Conservation (phyloP, 2,113 vertebrate species). For the Sebastes fasciatus region DNA sequence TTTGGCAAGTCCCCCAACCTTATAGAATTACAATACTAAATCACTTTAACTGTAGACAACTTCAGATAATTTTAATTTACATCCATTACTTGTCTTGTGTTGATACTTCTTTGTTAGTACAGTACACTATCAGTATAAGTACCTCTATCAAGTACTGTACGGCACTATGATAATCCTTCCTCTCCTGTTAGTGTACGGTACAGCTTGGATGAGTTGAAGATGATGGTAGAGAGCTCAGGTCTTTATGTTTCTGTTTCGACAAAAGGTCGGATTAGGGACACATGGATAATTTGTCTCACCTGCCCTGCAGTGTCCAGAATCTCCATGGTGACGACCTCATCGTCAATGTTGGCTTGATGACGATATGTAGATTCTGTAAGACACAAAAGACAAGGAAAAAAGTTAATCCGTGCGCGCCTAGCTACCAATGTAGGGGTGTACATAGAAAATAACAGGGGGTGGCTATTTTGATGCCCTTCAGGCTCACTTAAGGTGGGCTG, state of each 20-base stretch:
- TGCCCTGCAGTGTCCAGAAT: slow-evolving; percentile 98
- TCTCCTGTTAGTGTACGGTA: neutral
- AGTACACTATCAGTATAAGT: neutral
- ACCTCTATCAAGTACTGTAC: neutral
- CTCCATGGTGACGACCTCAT: slow-evolving; percentile 97
- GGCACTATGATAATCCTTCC: neutral
- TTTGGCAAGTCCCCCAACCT: neutral
- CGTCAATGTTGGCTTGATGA: slow-evolving; percentile 96
- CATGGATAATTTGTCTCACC: slow-evolving; percentile 79
- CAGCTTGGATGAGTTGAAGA: neutral
- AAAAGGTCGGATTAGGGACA: neutral
- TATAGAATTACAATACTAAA: neutral
- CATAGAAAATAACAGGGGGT: too few relatives aligned
- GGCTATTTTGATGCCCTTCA: too few relatives aligned
- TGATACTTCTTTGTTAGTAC: neutral
- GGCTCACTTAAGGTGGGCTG: too few relatives aligned
- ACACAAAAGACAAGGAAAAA: slow-evolving; percentile 10
- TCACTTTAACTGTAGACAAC: neutral
- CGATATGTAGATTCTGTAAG: slow-evolving; percentile 94
- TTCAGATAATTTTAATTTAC: neutral
- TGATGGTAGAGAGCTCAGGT: neutral
- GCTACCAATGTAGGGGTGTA: too few relatives aligned
- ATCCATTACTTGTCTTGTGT: neutral
- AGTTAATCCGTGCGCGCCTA: neutral
- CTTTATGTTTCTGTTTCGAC: neutral